Percentiles rank a stretch among this genome's conserved stretches.
Conservation (phyloP, 2,113 vertebrate genomes). For the Okapia johnstoni region DNA sequence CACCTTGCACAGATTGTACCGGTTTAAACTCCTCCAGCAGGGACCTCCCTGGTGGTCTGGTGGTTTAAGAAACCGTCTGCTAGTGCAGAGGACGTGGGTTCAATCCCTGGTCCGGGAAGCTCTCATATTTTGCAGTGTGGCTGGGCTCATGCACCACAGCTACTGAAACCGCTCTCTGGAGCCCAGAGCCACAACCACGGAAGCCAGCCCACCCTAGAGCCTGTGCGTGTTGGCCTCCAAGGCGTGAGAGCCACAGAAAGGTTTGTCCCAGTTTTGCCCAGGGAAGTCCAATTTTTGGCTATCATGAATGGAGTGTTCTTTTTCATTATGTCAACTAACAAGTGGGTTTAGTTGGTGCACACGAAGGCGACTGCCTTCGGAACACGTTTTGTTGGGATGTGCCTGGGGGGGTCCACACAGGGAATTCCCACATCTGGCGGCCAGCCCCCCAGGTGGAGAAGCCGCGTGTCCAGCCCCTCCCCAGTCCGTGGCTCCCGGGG, state of each 20-base stretch:
- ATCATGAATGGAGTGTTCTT: accelerated
- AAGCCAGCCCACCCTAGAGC: background rate
- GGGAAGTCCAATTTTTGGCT: background rate
- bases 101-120: background rate
- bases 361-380: accelerated
- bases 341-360: background rate
- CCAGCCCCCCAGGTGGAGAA: background rate
- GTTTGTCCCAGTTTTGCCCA: background rate
- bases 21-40: background rate
- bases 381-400: accelerated
- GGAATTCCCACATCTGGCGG: accelerated
- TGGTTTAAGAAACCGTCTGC: background rate
- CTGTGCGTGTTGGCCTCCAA: background rate
- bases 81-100: too few species aligned
- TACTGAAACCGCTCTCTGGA: background rate
- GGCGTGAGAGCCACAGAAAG: background rate
- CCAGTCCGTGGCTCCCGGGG: accelerated
- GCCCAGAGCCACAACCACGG: background rate
- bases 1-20: too few species aligned
- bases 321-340: background rate
- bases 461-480: background rate
- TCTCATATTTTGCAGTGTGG: background rate
- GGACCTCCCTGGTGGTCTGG: background rate
- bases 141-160: background rate
- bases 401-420: too few species aligned